A percentile compares a stretch with the other conserved stretches of the same genome.
Evolutionary conservation across 30 jellyfish, hydroid and myxozoan species (phyloP).

Genomic region (Cassiopea xamachana): DNA sequence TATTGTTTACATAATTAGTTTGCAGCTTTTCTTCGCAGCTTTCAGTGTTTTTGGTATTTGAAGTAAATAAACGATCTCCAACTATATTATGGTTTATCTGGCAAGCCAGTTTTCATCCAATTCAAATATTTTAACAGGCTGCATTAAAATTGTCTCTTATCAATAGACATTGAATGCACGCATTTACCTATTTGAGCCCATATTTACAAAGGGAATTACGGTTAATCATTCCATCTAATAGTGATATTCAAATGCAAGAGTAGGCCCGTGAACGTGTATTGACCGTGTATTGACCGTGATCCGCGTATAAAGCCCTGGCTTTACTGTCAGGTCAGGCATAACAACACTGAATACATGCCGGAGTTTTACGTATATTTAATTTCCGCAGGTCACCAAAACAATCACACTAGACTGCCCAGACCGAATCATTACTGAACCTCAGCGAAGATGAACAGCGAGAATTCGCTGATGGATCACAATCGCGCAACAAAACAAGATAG

Average conservation of each 20-base stretch:
- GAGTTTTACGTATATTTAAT: neutral
- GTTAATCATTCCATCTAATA: slow-evolving; percentile 7
- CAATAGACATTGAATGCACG: slow-evolving; percentile 18
- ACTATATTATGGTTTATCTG: neutral
- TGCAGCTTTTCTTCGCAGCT: no score
- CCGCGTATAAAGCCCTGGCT: slow-evolving; percentile 2
- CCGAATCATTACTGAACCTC: neutral
- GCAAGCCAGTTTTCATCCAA: neutral
- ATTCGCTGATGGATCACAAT: slow-evolving; percentile 16
- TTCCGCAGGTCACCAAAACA: slow-evolving; percentile 13
- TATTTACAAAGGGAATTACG: slow-evolving; percentile 31
- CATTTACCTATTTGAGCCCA: slow-evolving; percentile 8
- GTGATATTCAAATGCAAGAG: slow-evolving; percentile 6
- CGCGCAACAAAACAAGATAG: slow-evolving; percentile 19
- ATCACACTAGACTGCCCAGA: neutral
- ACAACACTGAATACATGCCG: slow-evolving; percentile 3
- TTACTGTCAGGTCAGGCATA: slow-evolving; percentile 40
- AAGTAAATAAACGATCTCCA: no score
- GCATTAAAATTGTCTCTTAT: neutral
- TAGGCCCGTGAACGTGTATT: slow-evolving; percentile 24
- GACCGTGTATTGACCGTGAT: slow-evolving; percentile 1
- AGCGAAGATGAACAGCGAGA: slow-evolving; percentile 49
- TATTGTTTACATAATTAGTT: no score
- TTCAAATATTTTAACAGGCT: slow-evolving; percentile 10
- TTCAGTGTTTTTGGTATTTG: no score